Percentiles rank a stretch among this genome's conserved stretches.
Conservation (phyloP, 2,797 vertebrate species). For the Sphaeramia orbicularis region DNA sequence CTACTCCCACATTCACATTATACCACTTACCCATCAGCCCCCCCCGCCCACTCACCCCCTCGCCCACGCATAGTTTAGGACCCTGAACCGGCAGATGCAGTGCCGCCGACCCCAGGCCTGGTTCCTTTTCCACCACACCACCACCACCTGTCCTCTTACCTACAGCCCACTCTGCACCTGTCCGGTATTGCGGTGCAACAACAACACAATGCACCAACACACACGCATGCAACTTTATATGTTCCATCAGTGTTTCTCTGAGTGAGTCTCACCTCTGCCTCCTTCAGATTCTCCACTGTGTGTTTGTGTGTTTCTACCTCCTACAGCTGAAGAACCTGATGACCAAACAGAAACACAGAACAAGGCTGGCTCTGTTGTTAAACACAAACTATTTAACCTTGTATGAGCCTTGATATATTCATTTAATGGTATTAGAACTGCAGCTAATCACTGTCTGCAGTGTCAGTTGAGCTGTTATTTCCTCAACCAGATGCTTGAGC, state of each 20-base stretch:
- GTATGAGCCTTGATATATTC: no score
- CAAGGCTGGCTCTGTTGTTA: neutral
- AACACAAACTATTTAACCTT: neutral
- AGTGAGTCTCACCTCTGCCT: constrained; percentile 34
- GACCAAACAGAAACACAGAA: constrained; percentile 35
- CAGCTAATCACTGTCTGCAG: no score
- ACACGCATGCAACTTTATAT: constrained; percentile 24
- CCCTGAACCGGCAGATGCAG: constrained; percentile 7
- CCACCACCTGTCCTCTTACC: constrained; percentile 4
- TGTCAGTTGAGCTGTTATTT: no score
- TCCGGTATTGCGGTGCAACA: constrained; percentile 28
- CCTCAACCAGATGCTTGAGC: no score
- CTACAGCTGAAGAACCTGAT: constrained; percentile 39
- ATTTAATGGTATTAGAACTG: no score
- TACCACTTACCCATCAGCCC: constrained; percentile 12
- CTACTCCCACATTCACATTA: constrained; percentile 29
- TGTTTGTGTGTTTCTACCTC: constrained; percentile 21
- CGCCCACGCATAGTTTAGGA: neutral
- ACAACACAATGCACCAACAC: constrained; percentile 29
- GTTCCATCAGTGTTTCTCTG: constrained; percentile 48
- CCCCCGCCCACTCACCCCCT: neutral
- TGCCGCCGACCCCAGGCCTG: neutral
- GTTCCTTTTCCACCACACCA: constrained; percentile 38
- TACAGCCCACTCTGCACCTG: constrained; percentile 57
- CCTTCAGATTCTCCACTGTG: constrained; percentile 69